phyloP scores from a whole-genome alignment of 2,113 vertebrate genomes.

The Parus major region DNA sequence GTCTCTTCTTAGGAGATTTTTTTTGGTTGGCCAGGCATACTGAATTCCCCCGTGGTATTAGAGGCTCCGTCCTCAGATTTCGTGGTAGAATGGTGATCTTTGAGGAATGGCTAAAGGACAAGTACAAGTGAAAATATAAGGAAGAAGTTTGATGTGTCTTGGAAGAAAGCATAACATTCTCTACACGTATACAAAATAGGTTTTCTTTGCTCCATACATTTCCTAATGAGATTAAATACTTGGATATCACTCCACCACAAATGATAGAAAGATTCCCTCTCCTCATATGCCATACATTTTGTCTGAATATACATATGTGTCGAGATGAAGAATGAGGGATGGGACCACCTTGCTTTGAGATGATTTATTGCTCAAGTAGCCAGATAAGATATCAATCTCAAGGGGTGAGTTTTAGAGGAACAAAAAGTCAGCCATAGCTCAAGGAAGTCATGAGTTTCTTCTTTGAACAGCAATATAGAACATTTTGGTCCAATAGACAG shows the following conservation, averaged over 20 bases:
- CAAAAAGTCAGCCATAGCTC: no score
- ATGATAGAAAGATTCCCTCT: neutral
- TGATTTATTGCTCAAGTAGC: no score
- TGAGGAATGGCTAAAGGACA: neutral
- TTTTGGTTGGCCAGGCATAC: neutral
- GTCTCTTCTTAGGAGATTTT: neutral
- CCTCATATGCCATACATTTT: neutral
- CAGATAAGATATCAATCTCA: no score
- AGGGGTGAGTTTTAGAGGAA: no score
- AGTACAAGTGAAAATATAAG: neutral
- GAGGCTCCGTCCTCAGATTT: neutral
- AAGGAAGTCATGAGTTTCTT: no score
- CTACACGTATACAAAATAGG: neutral
- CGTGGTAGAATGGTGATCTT: neutral
- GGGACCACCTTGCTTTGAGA: no score
- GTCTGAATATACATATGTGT: neutral
- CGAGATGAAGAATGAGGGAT: no score
- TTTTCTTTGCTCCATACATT: neutral
- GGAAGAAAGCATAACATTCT: neutral
- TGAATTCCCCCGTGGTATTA: neutral
- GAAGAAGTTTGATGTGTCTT: neutral
- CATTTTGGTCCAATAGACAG: no score
- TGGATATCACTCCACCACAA: neutral
- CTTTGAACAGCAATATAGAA: no score
- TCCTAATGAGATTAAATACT: neutral